These are phyloP conservation scores for Dasypogon diadema DNA, from an alignment of 2,888 invertebrate species.

Conservation along the genomic window DNA sequence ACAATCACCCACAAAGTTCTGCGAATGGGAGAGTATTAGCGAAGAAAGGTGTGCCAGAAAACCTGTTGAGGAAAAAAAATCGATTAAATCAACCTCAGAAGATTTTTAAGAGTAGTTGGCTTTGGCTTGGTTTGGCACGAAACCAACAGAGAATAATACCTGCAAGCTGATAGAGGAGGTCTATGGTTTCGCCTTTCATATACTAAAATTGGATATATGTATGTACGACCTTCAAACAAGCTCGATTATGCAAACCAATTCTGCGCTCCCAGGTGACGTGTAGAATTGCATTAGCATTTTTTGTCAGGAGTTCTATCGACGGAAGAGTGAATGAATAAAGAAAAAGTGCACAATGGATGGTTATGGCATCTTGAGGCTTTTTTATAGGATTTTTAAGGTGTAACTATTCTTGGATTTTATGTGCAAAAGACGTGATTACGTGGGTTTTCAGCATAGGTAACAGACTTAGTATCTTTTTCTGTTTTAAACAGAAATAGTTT, in stretches of 20 bases:
- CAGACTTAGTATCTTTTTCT: too few species aligned
- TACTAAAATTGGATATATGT: neutral
- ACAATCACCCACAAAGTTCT: slow-evolving; percentile 26
- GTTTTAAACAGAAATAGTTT: too few species aligned
- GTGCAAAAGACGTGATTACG: too few species aligned
- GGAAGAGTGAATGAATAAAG: slow-evolving; percentile 8
- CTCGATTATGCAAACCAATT: slow-evolving; percentile 25
- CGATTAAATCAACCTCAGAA: slow-evolving; percentile 6
- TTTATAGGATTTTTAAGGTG: too few species aligned
- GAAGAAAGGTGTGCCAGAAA: slow-evolving; percentile 19
- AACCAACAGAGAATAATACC: neutral
- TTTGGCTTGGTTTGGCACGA: slow-evolving; percentile 5
- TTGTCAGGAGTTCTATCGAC: neutral
- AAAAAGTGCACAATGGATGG: neutral
- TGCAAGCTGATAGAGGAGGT: neutral
- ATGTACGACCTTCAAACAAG: slow-evolving; percentile 24
- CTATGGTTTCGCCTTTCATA: slow-evolving; percentile 4
- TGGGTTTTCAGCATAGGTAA: too few species aligned
- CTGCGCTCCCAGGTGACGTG: slow-evolving; percentile 19
- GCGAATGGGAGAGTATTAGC: slow-evolving; percentile 3
- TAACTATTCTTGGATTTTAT: too few species aligned
- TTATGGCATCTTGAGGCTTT: too few species aligned
- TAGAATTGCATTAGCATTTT: slow-evolving; percentile 11
- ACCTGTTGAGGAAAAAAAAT: slow-evolving; percentile 33
- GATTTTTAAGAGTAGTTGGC: slow-evolving; percentile 7